phyloP scores from a whole-genome alignment of 2,797 vertebrate species.

The Onychomys leucogaster region DNA sequence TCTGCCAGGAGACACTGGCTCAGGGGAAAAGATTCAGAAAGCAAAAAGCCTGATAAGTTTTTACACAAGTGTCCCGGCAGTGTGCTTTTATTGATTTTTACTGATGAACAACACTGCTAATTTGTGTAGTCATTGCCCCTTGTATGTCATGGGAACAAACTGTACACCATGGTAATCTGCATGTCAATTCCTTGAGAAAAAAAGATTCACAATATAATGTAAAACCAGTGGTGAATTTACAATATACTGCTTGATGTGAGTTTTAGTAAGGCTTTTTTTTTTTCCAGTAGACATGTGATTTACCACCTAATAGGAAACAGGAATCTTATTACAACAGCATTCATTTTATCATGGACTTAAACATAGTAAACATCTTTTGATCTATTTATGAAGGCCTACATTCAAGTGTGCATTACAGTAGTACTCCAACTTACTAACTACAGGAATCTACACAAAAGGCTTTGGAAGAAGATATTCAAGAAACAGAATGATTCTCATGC shows the following conservation, averaged over 20 bases:
- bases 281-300: conserved; percentile 6
- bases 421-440: neutral
- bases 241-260: conserved; percentile 22
- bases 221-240: conserved; percentile 12
- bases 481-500: neutral
- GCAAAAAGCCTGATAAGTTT: conserved; percentile 59
- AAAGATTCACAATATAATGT: conserved; percentile 30
- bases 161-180: neutral
- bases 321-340: neutral
- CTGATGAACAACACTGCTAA: conserved; percentile 63
- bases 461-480: neutral
- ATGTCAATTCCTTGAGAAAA: neutral
- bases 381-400: neutral
- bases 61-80: conserved; percentile 47
- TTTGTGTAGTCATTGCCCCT: conserved; percentile 38
- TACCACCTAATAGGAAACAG: conserved; percentile 22
- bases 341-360: neutral
- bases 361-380: neutral
- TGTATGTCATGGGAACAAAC: neutral
- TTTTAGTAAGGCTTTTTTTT: neutral
- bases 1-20: conserved; percentile 82
- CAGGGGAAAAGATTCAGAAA: conserved; percentile 69
- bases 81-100: conserved; percentile 58
- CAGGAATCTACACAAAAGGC: neutral
- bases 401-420: neutral